Conservation (phyloP, 2,113 vertebrate species). For the Passer montanus region DNA sequence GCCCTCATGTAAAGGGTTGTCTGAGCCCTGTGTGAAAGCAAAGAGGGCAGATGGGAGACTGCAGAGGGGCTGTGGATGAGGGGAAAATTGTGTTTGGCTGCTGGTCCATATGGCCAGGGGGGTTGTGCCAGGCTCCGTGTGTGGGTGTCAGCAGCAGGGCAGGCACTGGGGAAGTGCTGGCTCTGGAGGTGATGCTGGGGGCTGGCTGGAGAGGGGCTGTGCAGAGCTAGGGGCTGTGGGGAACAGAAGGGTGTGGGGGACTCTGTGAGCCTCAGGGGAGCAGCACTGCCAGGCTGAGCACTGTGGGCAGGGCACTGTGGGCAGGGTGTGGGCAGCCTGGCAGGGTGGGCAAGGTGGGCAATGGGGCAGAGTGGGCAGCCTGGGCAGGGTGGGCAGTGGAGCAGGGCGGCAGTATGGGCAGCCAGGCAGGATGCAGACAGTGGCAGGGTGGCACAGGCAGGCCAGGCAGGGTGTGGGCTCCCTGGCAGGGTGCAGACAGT, state of each 20-base stretch:
- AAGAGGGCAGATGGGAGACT: not conserved
- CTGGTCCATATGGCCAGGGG: not conserved
- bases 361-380: not conserved
- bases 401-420: not conserved
- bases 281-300: not conserved
- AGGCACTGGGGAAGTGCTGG: not conserved
- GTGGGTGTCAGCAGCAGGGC: not conserved
- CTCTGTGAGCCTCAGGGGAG: not conserved
- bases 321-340: not conserved
- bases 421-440: not conserved
- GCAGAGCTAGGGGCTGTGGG: not conserved
- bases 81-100: not conserved
- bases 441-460: not conserved
- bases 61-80: not conserved
- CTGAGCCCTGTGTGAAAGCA: not conserved
- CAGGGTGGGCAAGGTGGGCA: not conserved
- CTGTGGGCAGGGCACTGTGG: not conserved
- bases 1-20: not conserved
- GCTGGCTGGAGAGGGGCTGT: not conserved
- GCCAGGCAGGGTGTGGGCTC: not conserved
- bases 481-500: not conserved
- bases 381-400: not conserved
- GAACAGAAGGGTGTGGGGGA: not conserved
- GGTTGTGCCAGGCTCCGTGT: not conserved
- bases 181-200: not conserved